Conservation (phyloP, 2,113 vertebrate genomes). For the Stictonetta naevosa region DNA sequence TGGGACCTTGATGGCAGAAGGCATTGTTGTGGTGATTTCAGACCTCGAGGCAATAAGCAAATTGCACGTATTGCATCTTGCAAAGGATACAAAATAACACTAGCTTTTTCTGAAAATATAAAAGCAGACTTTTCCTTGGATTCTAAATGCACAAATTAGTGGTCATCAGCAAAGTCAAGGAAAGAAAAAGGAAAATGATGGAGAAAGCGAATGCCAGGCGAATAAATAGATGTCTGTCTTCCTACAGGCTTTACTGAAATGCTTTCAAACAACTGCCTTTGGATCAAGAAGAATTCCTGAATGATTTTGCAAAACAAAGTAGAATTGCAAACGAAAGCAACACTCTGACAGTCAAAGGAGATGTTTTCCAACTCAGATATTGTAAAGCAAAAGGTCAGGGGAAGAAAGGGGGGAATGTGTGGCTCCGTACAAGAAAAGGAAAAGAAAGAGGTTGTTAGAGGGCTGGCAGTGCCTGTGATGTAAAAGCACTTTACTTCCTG, state of each 20-base stretch:
- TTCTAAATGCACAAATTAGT: neutral
- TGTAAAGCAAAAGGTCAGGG: neutral
- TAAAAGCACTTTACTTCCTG: constrained; percentile 1
- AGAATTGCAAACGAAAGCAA: constrained; percentile 38
- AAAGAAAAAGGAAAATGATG: neutral
- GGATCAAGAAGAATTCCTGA: constrained; percentile 11
- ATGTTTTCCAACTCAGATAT: neutral
- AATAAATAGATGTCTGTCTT: neutral
- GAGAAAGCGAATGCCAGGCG: accelerated
- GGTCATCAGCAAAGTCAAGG: neutral
- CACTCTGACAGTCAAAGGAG: neutral
- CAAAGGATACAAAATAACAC: neutral
- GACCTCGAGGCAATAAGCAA: neutral
- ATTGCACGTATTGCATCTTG: neutral
- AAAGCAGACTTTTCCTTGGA: neutral
- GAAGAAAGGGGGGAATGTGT: neutral
- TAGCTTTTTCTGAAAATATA: neutral
- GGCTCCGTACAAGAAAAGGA: neutral
- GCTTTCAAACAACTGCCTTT: constrained; percentile 16
- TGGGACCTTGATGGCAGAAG: neutral
- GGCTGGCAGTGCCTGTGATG: neutral
- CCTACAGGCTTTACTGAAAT: neutral
- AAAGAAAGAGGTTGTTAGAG: neutral
- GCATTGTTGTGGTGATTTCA: constrained; percentile 33
- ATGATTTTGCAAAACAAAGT: constrained; percentile 41